Percentiles rank a stretch among this genome's conserved stretches.
Conservation (phyloP, 2,888 invertebrate genomes). For the Bibio marci region DNA sequence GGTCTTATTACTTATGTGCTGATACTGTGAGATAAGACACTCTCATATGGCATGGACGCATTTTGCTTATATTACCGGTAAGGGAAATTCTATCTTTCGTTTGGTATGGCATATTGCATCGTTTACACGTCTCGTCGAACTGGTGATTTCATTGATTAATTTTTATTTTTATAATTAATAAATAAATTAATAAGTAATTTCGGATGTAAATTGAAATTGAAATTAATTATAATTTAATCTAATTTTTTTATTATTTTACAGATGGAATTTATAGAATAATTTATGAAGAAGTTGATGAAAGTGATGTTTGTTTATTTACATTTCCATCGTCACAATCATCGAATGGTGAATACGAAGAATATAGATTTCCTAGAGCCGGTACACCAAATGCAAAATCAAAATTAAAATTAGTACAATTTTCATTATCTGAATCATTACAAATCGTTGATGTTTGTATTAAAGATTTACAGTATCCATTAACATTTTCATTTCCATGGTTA, state of each 20-base stretch:
- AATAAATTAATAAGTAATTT: no score
- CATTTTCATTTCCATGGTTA: slow-evolving; percentile 75
- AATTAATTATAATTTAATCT: no score
- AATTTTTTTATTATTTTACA: slow-evolving; percentile 22
- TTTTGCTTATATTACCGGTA: no score
- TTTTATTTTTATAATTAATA: no score
- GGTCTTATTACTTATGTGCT: no score
- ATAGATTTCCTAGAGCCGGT: slow-evolving; percentile 72
- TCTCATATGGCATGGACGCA: no score
- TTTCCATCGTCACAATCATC: slow-evolving; percentile 70
- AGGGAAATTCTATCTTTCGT: no score
- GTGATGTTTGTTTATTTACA: slow-evolving; percentile 79
- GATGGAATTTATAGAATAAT: slow-evolving; percentile 65
- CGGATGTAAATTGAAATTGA: no score
- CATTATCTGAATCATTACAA: slow-evolving; percentile 40
- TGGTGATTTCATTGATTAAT: no score
- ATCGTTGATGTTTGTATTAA: slow-evolving; percentile 58
- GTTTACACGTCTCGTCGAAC: no score
- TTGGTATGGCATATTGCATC: no score
- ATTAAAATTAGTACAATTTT: slow-evolving; percentile 70
- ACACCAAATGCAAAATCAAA: slow-evolving; percentile 80
- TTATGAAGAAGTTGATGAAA: slow-evolving; percentile 76
- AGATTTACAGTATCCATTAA: slow-evolving; percentile 58
- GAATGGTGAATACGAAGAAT: slow-evolving; percentile 68
- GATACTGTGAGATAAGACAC: no score